Base-by-base conservation (phyloP, 2,113 vertebrate genomes). In the Tricholaema leucomelas region DNA sequence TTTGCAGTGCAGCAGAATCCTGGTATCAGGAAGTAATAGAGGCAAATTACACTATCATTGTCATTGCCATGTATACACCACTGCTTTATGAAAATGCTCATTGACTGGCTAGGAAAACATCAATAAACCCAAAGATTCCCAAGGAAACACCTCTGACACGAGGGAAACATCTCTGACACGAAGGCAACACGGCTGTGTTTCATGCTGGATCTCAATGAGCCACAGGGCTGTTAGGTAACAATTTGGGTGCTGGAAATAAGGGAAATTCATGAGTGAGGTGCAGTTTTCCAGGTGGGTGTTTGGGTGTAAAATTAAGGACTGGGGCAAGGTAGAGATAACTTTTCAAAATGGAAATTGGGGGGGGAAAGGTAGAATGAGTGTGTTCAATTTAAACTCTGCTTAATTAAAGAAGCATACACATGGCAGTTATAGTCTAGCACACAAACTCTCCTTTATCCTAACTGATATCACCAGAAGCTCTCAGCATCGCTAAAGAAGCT, bases 1-100 rank as follows among this genome's bases (percentile, higher is more conserved):
- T 94, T 96, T 94, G 91, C 75, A 96, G 95, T 94, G 86, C 75
- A 94, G 91, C 71, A 96, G 88, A 93, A 94, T 92, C 81, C 91
- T 95, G 92, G 54, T 89, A 94, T 95, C 72, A 95, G 95, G 95
- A 96, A 95, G 88, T 73, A 94, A 91, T 70, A 96, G 93, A 92
- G 84, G 96, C 64, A 96, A 93, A 92, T 94, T 94, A 96, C 35
- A 85, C 93, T 91, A 79, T 94, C 60, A 95, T 95, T 89, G 58
- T 93, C 81, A 94, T 93, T 89, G 81, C 92, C 90, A 76, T 73
- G 86, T 94, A 88, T 50, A 94, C 18, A 91, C 59, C 40, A 79
- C 61, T 91, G 76, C 85, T 91, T 59, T 36, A 90, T 27, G 93
- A 89, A 96, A 95, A 63, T 27, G 71, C 56, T 89, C 38, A 73